These are phyloP conservation scores for Pseudochaenichthys georgianus DNA, from an alignment of 2,797 vertebrate genomes.

Conservation along the genomic window DNA sequence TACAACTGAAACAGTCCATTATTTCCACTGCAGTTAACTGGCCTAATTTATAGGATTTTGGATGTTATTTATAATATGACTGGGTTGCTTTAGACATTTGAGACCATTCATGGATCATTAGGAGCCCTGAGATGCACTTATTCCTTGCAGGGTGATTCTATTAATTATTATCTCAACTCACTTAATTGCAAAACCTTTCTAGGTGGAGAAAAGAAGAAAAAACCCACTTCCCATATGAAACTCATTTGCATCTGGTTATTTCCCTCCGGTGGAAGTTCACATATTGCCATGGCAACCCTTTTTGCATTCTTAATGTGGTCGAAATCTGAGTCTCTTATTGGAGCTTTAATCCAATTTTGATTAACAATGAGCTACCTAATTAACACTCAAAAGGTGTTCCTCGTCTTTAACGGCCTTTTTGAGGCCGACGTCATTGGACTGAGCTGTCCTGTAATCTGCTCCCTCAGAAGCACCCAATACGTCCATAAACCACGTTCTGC, in stretches of 20 bases:
- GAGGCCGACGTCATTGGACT: constrained; percentile 25
- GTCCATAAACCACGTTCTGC: background rate
- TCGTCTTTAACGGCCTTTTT: constrained; percentile 23
- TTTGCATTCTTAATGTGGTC: constrained; percentile 63
- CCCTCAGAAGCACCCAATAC: background rate
- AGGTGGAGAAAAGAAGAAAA: background rate
- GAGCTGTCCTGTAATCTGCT: constrained; percentile 37
- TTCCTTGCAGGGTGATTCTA: constrained; percentile 6
- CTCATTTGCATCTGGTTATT: constrained; percentile 63
- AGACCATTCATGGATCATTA: background rate
- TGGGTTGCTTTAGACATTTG: constrained; percentile 4
- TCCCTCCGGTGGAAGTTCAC: constrained; percentile 56
- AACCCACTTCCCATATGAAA: constrained; percentile 10
- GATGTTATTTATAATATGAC: background rate
- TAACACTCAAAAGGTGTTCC: constrained; percentile 39
- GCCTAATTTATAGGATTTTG: background rate
- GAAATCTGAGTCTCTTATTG: constrained; percentile 64
- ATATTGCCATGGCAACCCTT: constrained; percentile 63
- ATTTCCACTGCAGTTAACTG: background rate
- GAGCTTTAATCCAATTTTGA: constrained; percentile 68
- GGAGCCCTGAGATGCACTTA: background rate
- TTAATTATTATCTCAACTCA: constrained; percentile 29
- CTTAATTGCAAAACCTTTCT: constrained; percentile 31
- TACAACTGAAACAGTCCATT: background rate
- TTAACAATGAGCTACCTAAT: constrained; percentile 64